Evolutionary conservation across 2,888 invertebrate genomes (phyloP).

Genomic region (Rapana venosa): DNA sequence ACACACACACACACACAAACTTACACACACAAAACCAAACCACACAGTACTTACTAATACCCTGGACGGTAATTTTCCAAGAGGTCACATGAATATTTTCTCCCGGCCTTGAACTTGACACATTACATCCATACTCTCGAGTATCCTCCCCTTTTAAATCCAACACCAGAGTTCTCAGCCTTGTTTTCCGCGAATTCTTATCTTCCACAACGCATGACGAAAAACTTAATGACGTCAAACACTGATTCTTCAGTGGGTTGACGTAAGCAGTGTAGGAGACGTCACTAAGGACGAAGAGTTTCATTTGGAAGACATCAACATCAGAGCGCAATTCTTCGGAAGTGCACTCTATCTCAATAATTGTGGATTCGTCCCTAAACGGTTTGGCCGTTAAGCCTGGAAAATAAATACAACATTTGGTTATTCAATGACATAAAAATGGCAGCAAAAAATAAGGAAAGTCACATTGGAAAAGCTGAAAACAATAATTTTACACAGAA

Average conservation of each 20-base stretch:
- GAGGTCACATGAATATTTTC: not conserved
- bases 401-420: not conserved
- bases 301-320: conserved; percentile 37
- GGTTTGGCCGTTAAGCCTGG: conserved; percentile 29
- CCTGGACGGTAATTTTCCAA: conserved; percentile 20
- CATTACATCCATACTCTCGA: conserved; percentile 33
- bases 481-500: no score
- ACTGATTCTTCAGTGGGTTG: conserved; percentile 15
- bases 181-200: conserved; percentile 31
- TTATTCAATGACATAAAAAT: no score
- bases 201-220: conserved; percentile 35
- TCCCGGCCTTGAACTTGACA: conserved; percentile 28
- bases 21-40: no score
- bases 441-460: no score
- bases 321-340: conserved; percentile 21
- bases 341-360: conserved; percentile 39
- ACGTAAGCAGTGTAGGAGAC: not conserved
- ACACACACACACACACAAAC: no score
- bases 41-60: conserved; percentile 29
- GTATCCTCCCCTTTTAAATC: conserved; percentile 23
- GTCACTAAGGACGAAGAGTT: not conserved
- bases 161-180: conserved; percentile 32
- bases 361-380: conserved; percentile 25
- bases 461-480: no score
- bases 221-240: conserved; percentile 32